Percentiles rank a stretch among this genome's conserved stretches.
phyloP scores from a whole-genome alignment of 1,140 invertebrate genomes.

The Conopomorpha cramerella region DNA sequence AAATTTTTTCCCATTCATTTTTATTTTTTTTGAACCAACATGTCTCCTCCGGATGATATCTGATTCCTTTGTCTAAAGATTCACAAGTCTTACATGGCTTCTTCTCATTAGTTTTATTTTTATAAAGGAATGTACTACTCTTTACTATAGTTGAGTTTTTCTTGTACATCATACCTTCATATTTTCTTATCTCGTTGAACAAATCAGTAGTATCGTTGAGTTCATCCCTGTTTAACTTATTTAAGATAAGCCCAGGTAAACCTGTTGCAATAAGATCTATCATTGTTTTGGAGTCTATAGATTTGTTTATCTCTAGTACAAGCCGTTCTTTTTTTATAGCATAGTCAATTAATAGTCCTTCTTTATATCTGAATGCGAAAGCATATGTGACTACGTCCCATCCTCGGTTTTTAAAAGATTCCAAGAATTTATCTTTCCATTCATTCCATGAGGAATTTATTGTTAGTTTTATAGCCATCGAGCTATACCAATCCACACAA shows the following conservation, averaged over 20 bases:
- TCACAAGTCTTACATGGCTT: slow-evolving; percentile 9
- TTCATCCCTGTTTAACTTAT: background rate
- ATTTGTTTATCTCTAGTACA: background rate
- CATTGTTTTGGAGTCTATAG: background rate
- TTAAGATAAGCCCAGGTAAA: background rate
- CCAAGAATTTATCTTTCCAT: background rate
- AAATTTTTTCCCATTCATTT: background rate
- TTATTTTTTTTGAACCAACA: slow-evolving; percentile 7
- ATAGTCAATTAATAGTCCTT: background rate
- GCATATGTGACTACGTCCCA: background rate
- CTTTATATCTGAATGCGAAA: background rate
- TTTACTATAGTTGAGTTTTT: too few species aligned
- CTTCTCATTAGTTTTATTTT: slow-evolving; percentile 8
- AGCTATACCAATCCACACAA: background rate
- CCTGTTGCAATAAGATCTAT: background rate
- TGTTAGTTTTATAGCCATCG: background rate
- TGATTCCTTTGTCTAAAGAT: slow-evolving; percentile 9
- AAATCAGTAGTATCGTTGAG: too few species aligned
- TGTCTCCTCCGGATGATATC: slow-evolving; percentile 9
- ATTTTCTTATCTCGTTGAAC: background rate
- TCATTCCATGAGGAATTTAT: background rate
- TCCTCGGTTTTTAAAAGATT: background rate
- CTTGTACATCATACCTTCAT: background rate
- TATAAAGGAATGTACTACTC: slow-evolving; percentile 2
- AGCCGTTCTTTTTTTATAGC: background rate